Percentiles rank a stretch among this genome's conserved stretches.
Conservation (phyloP, 2,113 vertebrate species). For the Notarius quadriscutis region DNA sequence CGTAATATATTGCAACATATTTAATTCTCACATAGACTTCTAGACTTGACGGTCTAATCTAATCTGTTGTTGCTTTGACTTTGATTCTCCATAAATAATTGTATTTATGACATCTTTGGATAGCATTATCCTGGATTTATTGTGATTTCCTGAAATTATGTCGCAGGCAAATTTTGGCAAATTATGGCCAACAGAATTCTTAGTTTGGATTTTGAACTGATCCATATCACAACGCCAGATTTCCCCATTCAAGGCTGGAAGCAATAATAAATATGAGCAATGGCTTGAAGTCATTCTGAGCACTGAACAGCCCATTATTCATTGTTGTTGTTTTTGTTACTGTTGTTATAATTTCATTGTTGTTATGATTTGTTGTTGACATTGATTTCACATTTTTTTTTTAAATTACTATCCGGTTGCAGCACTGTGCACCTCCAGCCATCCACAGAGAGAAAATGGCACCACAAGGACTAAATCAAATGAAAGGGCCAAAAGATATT, state of each 20-base stretch:
- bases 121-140: not conserved
- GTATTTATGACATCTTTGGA: not conserved
- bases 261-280: constrained; percentile 1
- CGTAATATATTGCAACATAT: not conserved
- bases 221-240: not conserved
- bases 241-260: not conserved
- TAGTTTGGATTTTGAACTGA: not conserved
- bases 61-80: not conserved
- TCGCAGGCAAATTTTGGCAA: not conserved
- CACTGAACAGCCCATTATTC: not conserved
- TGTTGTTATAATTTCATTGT: not conserved
- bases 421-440: not conserved
- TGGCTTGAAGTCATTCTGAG: not conserved
- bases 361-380: not conserved
- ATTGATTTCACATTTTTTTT: not conserved
- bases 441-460: not conserved
- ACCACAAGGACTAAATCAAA: not conserved
- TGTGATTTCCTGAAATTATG: not conserved
- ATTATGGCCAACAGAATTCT: not conserved
- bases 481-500: not conserved
- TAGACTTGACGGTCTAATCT: not conserved
- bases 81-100: not conserved
- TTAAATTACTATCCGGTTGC: not conserved
- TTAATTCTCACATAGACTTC: not conserved
- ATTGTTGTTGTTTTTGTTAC: not conserved